Evolutionary conservation across 1,140 invertebrate species (phyloP).

Genomic region (Drosophila persimilis): DNA sequence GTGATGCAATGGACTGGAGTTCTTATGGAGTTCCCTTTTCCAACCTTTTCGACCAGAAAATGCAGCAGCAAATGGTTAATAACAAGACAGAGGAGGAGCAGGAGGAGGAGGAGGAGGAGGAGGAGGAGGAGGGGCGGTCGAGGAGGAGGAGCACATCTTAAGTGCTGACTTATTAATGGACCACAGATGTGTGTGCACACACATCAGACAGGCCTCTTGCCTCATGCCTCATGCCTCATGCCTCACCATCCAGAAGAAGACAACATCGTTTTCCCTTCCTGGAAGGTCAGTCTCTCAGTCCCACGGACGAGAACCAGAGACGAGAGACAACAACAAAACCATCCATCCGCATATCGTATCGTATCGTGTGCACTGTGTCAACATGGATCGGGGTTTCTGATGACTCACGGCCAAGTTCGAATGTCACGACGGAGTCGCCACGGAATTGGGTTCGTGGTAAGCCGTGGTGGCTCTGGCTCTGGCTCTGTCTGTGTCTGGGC

Average conservation of each 20-base stretch:
- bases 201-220: constrained; percentile 1
- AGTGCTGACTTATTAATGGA: constrained; percentile 52
- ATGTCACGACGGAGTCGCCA: constrained; percentile 51
- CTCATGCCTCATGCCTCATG: no score
- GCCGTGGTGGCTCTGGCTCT: constrained; percentile 3
- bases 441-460: constrained; percentile 17
- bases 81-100: constrained; percentile 7
- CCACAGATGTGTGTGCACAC: constrained; percentile 28
- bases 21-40: not conserved
- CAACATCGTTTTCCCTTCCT: constrained; percentile 35
- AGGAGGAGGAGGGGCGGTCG: not conserved
- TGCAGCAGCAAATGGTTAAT: constrained; percentile 34
- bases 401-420: constrained; percentile 69
- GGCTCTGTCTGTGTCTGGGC: not conserved
- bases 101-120: not conserved
- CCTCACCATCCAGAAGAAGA: no score
- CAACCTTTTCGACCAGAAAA: not conserved
- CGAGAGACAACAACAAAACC: not conserved
- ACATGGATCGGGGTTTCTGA: constrained; percentile 32
- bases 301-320: no score
- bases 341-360: no score
- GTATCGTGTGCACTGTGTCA: no score
- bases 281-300: constrained; percentile 35
- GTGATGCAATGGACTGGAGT: constrained; percentile 2
- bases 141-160: constrained; percentile 7